phyloP scores from a whole-genome alignment of 2,888 invertebrate species.

The Caenorhabditis parvicauda region DNA sequence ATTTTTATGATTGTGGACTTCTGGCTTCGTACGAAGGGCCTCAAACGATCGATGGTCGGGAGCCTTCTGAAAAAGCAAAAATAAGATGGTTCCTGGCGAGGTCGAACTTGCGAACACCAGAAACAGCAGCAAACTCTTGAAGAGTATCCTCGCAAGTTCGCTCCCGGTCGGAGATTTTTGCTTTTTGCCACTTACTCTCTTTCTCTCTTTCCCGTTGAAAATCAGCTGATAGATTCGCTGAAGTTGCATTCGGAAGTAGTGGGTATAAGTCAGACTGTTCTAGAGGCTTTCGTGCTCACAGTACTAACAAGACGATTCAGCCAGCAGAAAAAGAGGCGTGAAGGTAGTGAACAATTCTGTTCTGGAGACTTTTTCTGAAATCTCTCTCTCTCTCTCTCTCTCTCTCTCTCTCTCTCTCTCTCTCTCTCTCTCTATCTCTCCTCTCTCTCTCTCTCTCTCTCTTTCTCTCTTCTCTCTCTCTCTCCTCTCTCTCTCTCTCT shows the following conservation, averaged over 20 bases:
- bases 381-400: too few relatives aligned
- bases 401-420: too few relatives aligned
- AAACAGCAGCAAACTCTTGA: too few relatives aligned
- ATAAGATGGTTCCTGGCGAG: not conserved
- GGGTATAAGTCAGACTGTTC: constrained; percentile 15
- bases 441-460: too few relatives aligned
- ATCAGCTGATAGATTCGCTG: constrained; percentile 15
- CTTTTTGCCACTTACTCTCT: constrained; percentile 2
- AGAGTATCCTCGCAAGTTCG: not conserved
- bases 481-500: too few relatives aligned
- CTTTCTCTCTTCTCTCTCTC: too few relatives aligned
- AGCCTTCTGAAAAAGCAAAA: constrained; percentile 9
- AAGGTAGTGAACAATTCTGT: constrained; percentile 25
- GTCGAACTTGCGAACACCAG: too few relatives aligned
- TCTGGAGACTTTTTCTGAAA: constrained; percentile 20
- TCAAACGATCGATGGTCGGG: constrained; percentile 41
- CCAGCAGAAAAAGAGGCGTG: constrained; percentile 37
- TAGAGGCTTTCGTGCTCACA: constrained; percentile 18
- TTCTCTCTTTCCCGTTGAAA: constrained; percentile 13
- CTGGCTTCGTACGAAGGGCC: constrained; percentile 37
- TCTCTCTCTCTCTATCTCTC: too few relatives aligned
- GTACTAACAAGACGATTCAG: constrained; percentile 13
- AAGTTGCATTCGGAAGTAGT: constrained; percentile 17
- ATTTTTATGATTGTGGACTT: constrained; percentile 34
- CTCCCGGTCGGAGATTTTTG: not conserved